Percentiles rank a stretch among this genome's conserved stretches.
Evolutionary conservation across 1,140 invertebrate species (phyloP).

Genomic region (Frieseomelitta varia): DNA sequence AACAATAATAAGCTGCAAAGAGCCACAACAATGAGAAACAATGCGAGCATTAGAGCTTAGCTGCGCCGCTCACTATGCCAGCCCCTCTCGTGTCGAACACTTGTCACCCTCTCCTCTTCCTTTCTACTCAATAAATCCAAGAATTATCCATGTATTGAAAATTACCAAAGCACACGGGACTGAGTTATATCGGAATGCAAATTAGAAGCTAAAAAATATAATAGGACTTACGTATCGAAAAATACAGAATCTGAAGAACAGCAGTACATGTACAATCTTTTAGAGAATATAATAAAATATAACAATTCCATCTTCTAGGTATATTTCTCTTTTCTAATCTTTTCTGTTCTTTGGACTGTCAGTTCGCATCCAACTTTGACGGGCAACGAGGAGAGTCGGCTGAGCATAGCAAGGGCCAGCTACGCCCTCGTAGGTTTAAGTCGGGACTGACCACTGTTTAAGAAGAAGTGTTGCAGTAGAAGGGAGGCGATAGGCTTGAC

Average conservation of each 20-base stretch:
- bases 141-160: background rate
- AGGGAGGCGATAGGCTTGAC: slow-evolving; percentile 87
- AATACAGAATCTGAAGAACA: background rate
- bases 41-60: slow-evolving; percentile 80
- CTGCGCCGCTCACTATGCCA: slow-evolving; percentile 71
- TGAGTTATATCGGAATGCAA: background rate
- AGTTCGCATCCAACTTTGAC: too few species aligned
- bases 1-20: slow-evolving; percentile 82
- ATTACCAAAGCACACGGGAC: background rate
- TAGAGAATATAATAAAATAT: background rate
- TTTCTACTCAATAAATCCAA: background rate
- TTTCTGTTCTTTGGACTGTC: background rate
- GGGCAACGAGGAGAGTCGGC: slow-evolving; percentile 55
- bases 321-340: background rate
- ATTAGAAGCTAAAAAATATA: background rate
- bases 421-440: slow-evolving; percentile 78
- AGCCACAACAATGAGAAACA: slow-evolving; percentile 84
- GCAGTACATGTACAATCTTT: background rate
- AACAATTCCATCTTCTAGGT: background rate
- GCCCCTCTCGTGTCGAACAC: slow-evolving; percentile 38
- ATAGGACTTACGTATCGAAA: background rate
- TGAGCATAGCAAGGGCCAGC: slow-evolving; percentile 73
- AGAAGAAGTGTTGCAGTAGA: slow-evolving; percentile 84
- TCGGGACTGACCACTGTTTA: slow-evolving; percentile 83
- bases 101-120: too few species aligned